Percentiles rank a stretch among this genome's conserved stretches.
Conservation (phyloP, 2,113 vertebrate species). For the Phalacrocorax carbo region DNA sequence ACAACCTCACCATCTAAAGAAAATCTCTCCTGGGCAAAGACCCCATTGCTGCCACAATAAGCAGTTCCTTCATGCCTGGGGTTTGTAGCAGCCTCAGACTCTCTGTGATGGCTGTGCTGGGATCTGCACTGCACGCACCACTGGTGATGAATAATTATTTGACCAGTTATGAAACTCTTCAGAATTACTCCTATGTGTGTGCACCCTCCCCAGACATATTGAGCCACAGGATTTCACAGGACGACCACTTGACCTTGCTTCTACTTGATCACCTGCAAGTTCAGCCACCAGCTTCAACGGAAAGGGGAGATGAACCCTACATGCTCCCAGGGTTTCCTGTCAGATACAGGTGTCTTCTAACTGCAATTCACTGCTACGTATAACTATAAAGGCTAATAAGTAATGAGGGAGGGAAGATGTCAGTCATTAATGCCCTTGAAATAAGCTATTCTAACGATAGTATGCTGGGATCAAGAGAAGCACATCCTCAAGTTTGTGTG, state of each 20-base stretch:
- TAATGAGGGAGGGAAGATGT: neutral
- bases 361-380: neutral
- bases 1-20: neutral
- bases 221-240: neutral
- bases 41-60: accelerated
- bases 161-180: neutral
- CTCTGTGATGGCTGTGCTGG: neutral
- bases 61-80: neutral
- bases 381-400: neutral
- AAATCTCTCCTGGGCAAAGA: neutral
- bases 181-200: neutral
- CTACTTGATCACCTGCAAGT: neutral
- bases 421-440: neutral
- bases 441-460: neutral
- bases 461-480: neutral
- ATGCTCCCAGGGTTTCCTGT: neutral
- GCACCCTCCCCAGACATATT: neutral
- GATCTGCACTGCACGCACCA: accelerated
- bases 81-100: neutral
- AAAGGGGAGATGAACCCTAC: neutral
- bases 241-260: neutral
- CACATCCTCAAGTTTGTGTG: neutral
- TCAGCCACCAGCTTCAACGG: neutral
- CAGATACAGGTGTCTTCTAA: neutral
- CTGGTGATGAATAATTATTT: neutral